A percentile compares a stretch with the other conserved stretches of the same genome.
phyloP scores from a whole-genome alignment of 2,888 invertebrate genomes.

The Tachina lurida region DNA sequence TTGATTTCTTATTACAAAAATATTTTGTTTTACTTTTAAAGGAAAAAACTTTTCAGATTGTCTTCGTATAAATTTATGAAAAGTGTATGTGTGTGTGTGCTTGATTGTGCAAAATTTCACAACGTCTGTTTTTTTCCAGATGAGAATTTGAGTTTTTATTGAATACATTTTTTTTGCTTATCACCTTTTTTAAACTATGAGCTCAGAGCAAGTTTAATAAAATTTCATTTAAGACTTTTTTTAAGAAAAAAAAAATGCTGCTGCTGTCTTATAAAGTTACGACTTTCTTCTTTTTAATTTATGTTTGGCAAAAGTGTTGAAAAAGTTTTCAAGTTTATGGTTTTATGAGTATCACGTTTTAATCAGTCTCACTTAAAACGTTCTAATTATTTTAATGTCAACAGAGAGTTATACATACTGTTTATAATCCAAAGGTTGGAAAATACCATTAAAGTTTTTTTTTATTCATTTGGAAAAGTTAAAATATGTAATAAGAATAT shows the following conservation, averaged over 20 bases:
- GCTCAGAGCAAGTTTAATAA: neutral
- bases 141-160: too few relatives aligned
- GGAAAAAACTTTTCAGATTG: neutral
- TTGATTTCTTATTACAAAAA: neutral
- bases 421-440: constrained; percentile 7
- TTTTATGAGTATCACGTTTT: constrained; percentile 5
- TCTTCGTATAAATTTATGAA: neutral
- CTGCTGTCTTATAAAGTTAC: constrained; percentile 19
- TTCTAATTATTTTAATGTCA: constrained; percentile 23
- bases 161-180: neutral
- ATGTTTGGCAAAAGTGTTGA: constrained; percentile 8
- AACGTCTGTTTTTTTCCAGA: neutral
- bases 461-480: neutral
- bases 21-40: neutral
- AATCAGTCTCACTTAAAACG: constrained; percentile 8
- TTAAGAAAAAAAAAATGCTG: constrained; percentile 1
- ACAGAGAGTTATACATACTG: neutral
- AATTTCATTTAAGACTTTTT: constrained; percentile 19
- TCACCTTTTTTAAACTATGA: neutral
- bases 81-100: neutral
- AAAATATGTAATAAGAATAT: neutral
- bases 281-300: neutral
- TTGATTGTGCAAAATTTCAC: neutral
- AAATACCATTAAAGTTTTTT: neutral
- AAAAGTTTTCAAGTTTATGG: constrained; percentile 39